A percentile compares a stretch with the other conserved stretches of the same genome.
Conservation (phyloP, 2,797 vertebrate genomes). For the Craterocephalus amniculus region DNA sequence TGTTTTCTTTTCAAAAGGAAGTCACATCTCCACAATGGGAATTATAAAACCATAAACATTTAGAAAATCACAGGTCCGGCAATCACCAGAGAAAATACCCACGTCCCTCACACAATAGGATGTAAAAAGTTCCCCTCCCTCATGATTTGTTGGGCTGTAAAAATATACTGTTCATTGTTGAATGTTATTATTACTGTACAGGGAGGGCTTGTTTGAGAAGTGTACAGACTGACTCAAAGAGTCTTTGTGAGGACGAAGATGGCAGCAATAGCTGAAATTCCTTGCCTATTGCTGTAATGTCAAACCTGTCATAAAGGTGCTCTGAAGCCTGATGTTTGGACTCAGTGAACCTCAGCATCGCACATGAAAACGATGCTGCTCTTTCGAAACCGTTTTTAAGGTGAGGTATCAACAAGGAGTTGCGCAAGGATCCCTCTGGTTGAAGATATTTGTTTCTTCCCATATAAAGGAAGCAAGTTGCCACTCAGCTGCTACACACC, state of each 20-base stretch:
- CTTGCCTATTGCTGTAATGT: conserved; percentile 16
- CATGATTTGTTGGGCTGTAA: conserved; percentile 49
- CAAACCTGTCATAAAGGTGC: conserved; percentile 32
- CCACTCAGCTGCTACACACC: not conserved
- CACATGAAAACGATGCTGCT: not conserved
- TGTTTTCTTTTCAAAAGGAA: not conserved
- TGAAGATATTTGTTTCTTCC: conserved; percentile 35
- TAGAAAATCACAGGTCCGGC: not conserved
- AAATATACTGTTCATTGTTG: conserved; percentile 54
- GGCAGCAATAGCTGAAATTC: conserved; percentile 47
- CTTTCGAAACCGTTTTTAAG: not conserved
- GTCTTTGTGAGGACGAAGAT: conserved; percentile 30
- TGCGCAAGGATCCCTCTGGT: not conserved
- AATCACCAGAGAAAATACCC: conserved; percentile 16
- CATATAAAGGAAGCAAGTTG: not conserved
- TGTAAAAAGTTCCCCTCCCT: conserved; percentile 18
- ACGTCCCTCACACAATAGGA: conserved; percentile 28
- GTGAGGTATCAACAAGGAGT: conserved; percentile 8
- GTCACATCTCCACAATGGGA: not conserved
- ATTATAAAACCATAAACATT: not conserved
- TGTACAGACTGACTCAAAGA: conserved; percentile 16
- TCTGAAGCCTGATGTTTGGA: not conserved
- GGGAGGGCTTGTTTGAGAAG: conserved; percentile 51
- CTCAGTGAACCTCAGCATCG: not conserved
- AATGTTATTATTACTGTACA: conserved; percentile 46